Conservation (phyloP, 2,113 vertebrate species). For the Lophius piscatorius region DNA sequence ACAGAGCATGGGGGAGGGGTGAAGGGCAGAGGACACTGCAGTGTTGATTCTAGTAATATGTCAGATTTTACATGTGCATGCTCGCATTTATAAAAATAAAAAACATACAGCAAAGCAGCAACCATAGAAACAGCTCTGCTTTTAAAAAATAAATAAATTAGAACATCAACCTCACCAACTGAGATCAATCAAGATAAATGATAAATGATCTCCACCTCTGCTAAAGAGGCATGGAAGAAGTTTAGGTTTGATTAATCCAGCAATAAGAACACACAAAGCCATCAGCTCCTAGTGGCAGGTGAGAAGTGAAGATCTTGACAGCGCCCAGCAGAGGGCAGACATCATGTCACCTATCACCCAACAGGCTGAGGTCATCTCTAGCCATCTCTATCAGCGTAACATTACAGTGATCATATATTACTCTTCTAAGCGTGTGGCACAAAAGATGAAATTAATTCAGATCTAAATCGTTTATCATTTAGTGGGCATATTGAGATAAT, state of each 20-base stretch:
- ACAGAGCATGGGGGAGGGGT: slow-evolving; percentile 9
- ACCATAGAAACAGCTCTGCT: no score
- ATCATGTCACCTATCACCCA: slow-evolving; percentile 49
- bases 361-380: slow-evolving; percentile 32
- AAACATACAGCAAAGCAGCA: slow-evolving; percentile 5
- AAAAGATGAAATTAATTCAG: no score
- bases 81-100: slow-evolving; percentile 11
- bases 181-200: neutral
- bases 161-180: neutral
- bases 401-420: slow-evolving; percentile 22
- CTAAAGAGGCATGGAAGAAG: neutral
- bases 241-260: no score
- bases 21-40: slow-evolving; percentile 69
- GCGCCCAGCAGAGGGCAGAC: slow-evolving; percentile 75
- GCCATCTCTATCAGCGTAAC: slow-evolving; percentile 2
- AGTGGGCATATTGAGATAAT: slow-evolving; percentile 12
- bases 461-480: slow-evolving; percentile 25
- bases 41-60: slow-evolving; percentile 63
- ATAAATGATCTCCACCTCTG: neutral
- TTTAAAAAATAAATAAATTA: no score
- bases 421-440: no score
- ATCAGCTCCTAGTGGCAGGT: slow-evolving; percentile 38
- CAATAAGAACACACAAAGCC: slow-evolving; percentile 1
- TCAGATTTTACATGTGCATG: slow-evolving; percentile 57
- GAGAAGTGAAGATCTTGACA: slow-evolving; percentile 37